Evolutionary conservation across 2,797 vertebrate genomes (phyloP).

Genomic region (Oreochromis grahami): DNA sequence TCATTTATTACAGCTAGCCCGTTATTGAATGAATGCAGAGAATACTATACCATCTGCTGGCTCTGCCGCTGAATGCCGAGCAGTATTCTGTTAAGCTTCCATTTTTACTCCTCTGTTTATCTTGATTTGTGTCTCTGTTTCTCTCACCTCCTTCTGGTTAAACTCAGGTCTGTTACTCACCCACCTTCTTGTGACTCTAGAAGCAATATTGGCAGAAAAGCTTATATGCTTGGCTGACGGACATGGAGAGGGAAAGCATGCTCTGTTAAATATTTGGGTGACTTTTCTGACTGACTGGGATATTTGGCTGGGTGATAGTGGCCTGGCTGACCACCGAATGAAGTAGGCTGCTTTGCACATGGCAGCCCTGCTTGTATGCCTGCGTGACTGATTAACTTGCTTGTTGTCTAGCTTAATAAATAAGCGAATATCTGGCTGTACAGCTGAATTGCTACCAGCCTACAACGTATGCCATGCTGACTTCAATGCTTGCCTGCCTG

Average conservation of each 20-base stretch:
- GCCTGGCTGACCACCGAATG: constrained; percentile 30
- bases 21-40: constrained; percentile 16
- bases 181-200: neutral
- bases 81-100: neutral
- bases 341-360: constrained; percentile 12
- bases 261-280: constrained; percentile 33
- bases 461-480: neutral
- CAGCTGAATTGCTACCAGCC: neutral
- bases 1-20: neutral
- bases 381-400: constrained; percentile 8
- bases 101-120: constrained; percentile 9
- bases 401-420: neutral
- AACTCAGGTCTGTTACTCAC: neutral
- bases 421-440: neutral
- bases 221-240: constrained; percentile 22
- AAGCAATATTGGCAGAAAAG: constrained; percentile 5
- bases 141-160: constrained; percentile 1
- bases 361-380: neutral
- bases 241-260: neutral
- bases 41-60: constrained; percentile 18
- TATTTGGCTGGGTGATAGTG: neutral
- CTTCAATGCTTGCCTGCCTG: neutral
- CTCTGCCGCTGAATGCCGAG: neutral
- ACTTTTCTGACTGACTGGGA: constrained; percentile 28
- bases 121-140: constrained; percentile 11